Evolutionary conservation across 2,888 invertebrate species (phyloP).

Genomic region (Xylota segnis): DNA sequence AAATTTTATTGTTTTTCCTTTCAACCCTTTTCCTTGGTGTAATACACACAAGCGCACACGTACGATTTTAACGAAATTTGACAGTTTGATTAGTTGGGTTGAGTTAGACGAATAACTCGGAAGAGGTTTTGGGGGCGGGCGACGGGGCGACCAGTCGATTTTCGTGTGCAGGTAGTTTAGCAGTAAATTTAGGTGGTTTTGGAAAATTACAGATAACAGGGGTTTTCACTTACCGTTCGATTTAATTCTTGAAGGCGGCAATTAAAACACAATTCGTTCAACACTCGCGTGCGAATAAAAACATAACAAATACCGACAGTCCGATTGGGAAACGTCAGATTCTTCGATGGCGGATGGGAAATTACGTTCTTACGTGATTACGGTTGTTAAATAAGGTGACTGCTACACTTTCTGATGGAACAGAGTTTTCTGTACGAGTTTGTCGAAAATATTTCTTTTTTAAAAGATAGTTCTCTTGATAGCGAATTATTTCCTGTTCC

Average conservation of each 20-base stretch:
- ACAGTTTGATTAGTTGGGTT: constrained; percentile 72
- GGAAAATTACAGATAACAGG: constrained; percentile 1
- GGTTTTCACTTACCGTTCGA: constrained; percentile 44
- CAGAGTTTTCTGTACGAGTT: not conserved
- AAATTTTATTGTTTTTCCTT: constrained; percentile 62
- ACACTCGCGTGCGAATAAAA: constrained; percentile 65
- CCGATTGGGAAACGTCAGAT: constrained; percentile 51
- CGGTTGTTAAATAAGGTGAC: not conserved
- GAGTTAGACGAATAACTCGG: constrained; percentile 58
- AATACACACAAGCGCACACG: constrained; percentile 78
- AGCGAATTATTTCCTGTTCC: no score
- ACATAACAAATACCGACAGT: constrained; percentile 72
- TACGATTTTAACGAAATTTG: constrained; percentile 74
- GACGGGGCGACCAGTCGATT: constrained; percentile 17
- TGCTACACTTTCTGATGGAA: constrained; percentile 2
- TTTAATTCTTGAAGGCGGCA: constrained; percentile 12
- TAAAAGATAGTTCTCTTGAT: no score
- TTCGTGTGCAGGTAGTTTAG: constrained; percentile 1
- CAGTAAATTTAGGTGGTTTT: constrained; percentile 1
- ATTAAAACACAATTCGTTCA: constrained; percentile 55
- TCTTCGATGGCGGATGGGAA: constrained; percentile 26
- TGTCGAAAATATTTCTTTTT: not conserved
- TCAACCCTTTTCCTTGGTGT: constrained; percentile 67
- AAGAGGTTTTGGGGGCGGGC: constrained; percentile 43
- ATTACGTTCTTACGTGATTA: constrained; percentile 60